Base-by-base conservation (phyloP, 2,888 invertebrate genomes). In the Callyntrura guangdongensis region DNA sequence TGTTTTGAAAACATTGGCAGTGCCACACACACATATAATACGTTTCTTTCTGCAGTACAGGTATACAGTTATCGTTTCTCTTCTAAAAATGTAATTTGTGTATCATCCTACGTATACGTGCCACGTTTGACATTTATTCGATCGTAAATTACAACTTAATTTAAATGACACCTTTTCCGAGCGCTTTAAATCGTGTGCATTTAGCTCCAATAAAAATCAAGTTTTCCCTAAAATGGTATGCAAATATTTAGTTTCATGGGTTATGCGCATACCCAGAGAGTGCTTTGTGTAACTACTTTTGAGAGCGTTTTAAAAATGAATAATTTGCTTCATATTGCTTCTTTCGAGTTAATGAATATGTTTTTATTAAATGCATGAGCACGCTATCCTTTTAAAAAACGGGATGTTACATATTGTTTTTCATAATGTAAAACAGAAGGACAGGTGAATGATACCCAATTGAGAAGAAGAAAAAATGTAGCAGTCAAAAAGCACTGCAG, bases 51-150 rank as follows among this genome's bases (percentile, higher is more conserved):
- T 36, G 36, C 17, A n/a, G 53, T 77, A 61, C 61, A 81, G 81
- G 59, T 81, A 81, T 77, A 61, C 61, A 81, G 81, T 81, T 81
- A 81, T 81, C 59, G 56, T 17, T 36, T 25, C 36, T 59, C 45
- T 36, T 81, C 81, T 61, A 17, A 81, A 81, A 81, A 20, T 61
- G 61, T 59, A 81, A 81, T 81, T 79, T 79, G 79, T 79, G 79
- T 79, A 59, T 11, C 79, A 45, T 17, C 81, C 81, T 81, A 81
- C 81, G 81, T 81, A 45, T 81, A 81, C 81, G 81, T 81, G 81
- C 81, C 59, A n/a, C 59, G 22, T 86, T 90, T 90, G 90, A 90
- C 86, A 90, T 90, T 90, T 86, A 90, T 86, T 81, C 72, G 82
- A 47, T 74, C 82, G 82, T 90, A 90, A 90, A 90, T 90, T 86